Conservation (phyloP, 2,797 vertebrate genomes). For the Bradypodion ventrale region DNA sequence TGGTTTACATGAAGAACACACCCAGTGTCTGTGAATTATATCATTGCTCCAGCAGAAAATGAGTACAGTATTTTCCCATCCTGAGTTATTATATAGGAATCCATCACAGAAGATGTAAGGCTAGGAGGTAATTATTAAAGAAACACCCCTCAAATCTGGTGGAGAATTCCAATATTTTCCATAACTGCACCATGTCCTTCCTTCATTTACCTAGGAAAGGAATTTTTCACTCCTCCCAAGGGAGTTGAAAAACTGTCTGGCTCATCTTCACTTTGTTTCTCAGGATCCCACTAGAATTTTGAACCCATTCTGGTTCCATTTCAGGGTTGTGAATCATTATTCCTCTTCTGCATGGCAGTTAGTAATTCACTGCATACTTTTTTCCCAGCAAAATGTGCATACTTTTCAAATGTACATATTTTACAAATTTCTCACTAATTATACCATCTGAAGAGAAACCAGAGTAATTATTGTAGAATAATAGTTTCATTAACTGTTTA, state of each 20-base stretch:
- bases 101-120: not conserved
- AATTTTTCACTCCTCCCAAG: not conserved
- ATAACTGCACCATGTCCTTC: not conserved
- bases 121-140: not conserved
- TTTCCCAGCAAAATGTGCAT: not conserved
- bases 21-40: not conserved
- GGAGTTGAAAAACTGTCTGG: not conserved
- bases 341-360: not conserved
- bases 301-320: not conserved
- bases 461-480: too few species aligned
- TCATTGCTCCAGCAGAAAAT: not conserved
- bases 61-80: accelerated
- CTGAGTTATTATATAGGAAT: not conserved
- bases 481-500: too few species aligned
- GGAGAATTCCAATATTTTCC: not conserved
- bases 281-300: not conserved
- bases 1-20: constrained; percentile 4
- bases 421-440: not conserved
- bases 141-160: not conserved
- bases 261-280: not conserved
- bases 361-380: too few species aligned
- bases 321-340: too few species aligned
- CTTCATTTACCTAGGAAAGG: not conserved
- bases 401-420: not conserved
- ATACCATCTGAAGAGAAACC: too few species aligned